These are phyloP conservation scores for Lithophane leautieri DNA, from an alignment of 2,888 invertebrate genomes.

Conservation along the genomic window DNA sequence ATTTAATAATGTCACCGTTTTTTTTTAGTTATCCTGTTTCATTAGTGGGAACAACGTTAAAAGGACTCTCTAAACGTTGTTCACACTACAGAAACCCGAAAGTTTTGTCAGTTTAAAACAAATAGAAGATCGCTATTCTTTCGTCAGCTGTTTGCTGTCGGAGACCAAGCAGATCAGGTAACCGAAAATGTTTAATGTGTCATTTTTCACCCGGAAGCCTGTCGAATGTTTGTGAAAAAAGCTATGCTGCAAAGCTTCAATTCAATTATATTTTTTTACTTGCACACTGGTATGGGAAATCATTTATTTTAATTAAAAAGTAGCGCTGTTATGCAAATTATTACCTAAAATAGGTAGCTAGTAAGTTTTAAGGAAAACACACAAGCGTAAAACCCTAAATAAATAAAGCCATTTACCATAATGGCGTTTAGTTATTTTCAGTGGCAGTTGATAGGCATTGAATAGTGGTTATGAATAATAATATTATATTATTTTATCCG, in stretches of 20 bases:
- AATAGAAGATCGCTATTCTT: neutral
- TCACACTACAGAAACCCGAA: no score
- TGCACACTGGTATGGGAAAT: neutral
- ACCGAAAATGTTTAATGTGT: no score
- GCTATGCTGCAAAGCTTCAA: no score
- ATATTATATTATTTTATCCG: neutral
- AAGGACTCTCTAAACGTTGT: no score
- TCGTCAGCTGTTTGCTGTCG: neutral
- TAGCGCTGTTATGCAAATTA: neutral
- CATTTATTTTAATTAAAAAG: neutral
- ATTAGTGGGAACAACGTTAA: no score
- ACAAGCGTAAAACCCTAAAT: neutral
- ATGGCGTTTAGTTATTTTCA: neutral
- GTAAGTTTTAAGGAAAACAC: constrained; percentile 3
- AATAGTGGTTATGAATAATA: neutral
- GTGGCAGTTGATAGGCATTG: neutral
- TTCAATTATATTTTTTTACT: neutral
- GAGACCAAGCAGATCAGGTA: no score
- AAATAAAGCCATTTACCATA: neutral
- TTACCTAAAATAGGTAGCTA: neutral
- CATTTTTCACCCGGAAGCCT: no score
- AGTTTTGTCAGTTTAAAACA: neutral
- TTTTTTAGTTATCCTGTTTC: no score
- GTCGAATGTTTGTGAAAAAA: no score
- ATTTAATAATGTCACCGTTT: no score